A percentile compares a stretch with the other conserved stretches of the same genome.
phyloP scores from a whole-genome alignment of 2,888 invertebrate species.

The Torymus aiolomorphi region DNA sequence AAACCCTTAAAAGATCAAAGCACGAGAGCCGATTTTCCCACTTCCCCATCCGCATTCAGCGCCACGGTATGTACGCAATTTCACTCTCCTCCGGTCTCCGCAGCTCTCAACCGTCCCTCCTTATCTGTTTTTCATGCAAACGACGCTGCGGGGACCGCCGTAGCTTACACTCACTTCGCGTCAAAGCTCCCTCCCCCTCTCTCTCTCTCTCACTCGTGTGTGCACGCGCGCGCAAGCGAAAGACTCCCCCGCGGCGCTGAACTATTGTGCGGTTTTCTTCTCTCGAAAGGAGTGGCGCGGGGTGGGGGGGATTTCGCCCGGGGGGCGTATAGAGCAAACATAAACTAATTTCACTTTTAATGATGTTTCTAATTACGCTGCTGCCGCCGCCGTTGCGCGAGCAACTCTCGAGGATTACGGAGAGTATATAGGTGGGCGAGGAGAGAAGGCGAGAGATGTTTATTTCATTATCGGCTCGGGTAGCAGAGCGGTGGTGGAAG shows the following conservation, averaged over 20 bases:
- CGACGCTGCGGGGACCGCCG: not conserved
- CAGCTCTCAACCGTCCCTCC: too few relatives aligned
- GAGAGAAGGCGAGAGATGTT: constrained; percentile 7
- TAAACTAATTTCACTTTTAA: constrained; percentile 52
- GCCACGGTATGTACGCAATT: too few relatives aligned
- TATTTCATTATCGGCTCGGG: constrained; percentile 39
- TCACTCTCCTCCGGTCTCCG: too few relatives aligned
- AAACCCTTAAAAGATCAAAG: too few relatives aligned
- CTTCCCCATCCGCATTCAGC: too few relatives aligned
- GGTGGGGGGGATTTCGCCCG: not conserved
- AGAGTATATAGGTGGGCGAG: not conserved
- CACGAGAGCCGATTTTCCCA: too few relatives aligned
- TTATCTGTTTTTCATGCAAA: constrained; percentile 38
- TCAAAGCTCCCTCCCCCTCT: not conserved
- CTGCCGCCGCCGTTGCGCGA: not conserved
- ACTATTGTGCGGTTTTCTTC: constrained; percentile 36
- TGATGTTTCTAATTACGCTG: constrained; percentile 50
- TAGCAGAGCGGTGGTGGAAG: not conserved
- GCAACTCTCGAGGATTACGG: not conserved
- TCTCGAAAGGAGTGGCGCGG: not conserved
- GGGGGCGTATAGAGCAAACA: constrained; percentile 14
- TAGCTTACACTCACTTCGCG: not conserved
- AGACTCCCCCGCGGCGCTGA: not conserved
- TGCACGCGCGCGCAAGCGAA: not conserved
- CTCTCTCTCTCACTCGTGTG: not conserved